phyloP scores from a whole-genome alignment of 2,888 invertebrate genomes.

The Dromius quadrimaculatus region DNA sequence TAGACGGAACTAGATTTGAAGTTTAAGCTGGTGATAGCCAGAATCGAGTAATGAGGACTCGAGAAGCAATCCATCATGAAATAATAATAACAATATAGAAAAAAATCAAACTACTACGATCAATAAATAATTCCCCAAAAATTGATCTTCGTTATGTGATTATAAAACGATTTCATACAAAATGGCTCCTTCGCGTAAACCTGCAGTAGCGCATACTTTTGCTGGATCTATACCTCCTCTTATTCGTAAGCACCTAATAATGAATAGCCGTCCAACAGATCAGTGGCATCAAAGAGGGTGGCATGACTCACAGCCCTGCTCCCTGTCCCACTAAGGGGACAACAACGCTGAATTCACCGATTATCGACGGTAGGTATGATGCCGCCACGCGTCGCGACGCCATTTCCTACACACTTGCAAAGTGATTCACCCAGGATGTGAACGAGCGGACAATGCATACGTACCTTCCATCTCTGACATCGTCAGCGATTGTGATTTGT shows the following conservation, averaged over 20 bases:
- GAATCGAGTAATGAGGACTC: too few relatives aligned
- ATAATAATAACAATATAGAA: too few relatives aligned
- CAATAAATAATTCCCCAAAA: too few relatives aligned
- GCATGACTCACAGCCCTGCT: conserved; percentile 9
- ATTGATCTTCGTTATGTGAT: too few relatives aligned
- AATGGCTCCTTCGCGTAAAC: not conserved
- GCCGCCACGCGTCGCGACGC: conserved; percentile 26
- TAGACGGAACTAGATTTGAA: too few relatives aligned
- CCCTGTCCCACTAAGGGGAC: conserved; percentile 7
- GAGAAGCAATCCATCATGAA: too few relatives aligned
- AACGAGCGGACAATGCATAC: conserved; percentile 61
- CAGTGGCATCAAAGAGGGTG: conserved; percentile 26
- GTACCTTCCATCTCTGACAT: not conserved
- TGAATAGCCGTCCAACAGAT: conserved; percentile 24
- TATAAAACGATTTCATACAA: too few relatives aligned
- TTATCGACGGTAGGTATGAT: conserved; percentile 27
- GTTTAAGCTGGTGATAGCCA: too few relatives aligned
- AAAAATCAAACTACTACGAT: too few relatives aligned
- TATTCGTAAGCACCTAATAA: conserved; percentile 31
- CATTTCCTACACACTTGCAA: conserved; percentile 56
- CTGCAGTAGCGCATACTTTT: conserved; percentile 7
- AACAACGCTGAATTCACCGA: not conserved
- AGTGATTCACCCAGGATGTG: conserved; percentile 65
- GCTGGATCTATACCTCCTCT: conserved; percentile 2
- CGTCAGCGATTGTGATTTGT: conserved; percentile 57